Conservation (phyloP, 2,797 vertebrate genomes). For the Argyrosomus regius region DNA sequence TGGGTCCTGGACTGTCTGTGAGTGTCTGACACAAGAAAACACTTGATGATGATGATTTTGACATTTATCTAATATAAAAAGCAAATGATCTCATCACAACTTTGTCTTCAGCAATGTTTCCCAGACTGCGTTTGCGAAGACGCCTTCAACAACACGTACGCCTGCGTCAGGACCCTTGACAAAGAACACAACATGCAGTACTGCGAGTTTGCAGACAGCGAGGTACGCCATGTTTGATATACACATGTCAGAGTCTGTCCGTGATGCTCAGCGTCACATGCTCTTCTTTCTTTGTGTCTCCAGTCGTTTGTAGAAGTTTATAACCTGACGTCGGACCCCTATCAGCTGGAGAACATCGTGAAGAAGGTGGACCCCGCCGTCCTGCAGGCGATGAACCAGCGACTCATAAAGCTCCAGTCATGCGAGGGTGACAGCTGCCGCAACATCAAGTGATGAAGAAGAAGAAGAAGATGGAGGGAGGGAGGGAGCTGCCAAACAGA, state of each 20-base stretch:
- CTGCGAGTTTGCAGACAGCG: slow-evolving; percentile 88
- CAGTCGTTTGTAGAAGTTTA: slow-evolving; percentile 88
- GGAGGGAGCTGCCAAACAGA: background rate
- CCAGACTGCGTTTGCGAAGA: slow-evolving; percentile 90
- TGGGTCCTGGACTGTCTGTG: slow-evolving; percentile 86
- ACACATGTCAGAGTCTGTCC: fast-evolving
- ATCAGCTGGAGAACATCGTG: slow-evolving; percentile 88
- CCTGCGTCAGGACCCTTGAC: slow-evolving; percentile 84
- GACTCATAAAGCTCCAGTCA: slow-evolving; percentile 87
- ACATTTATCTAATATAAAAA: too few species aligned
- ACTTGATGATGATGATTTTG: too few species aligned
- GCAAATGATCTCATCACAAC: too few species aligned
- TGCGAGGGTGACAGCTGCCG: slow-evolving; percentile 81
- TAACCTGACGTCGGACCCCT: slow-evolving; percentile 83
- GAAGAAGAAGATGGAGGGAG: too few species aligned
- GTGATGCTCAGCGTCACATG: background rate
- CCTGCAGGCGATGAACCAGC: slow-evolving; percentile 87
- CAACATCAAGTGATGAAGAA: slow-evolving; percentile 34
- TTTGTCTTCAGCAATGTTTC: slow-evolving; percentile 82
- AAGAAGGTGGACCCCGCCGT: slow-evolving; percentile 86
- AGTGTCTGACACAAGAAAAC: slow-evolving; percentile 49
- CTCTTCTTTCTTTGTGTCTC: background rate
- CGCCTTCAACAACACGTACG: slow-evolving; percentile 88
- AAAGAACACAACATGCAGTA: slow-evolving; percentile 82
- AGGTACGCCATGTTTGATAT: slow-evolving; percentile 68